These are phyloP conservation scores for Falcaria lacertinaria DNA, from an alignment of 2,888 invertebrate genomes.

Conservation along the genomic window DNA sequence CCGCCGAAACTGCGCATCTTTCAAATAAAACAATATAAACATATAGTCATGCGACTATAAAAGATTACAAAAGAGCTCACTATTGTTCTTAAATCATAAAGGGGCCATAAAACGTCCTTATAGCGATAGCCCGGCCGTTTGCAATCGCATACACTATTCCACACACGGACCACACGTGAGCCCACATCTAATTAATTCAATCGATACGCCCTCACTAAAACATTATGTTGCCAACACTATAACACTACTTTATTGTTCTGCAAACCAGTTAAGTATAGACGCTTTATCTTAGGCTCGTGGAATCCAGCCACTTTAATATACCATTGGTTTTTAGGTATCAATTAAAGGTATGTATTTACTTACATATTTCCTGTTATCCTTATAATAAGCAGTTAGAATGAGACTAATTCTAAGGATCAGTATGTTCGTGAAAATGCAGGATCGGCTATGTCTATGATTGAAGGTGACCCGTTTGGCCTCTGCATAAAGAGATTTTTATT, in stretches of 20 bases:
- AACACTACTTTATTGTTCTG: conserved; percentile 54
- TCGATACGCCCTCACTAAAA: conserved; percentile 68
- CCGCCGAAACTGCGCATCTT: conserved; percentile 28
- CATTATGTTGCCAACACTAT: conserved; percentile 61
- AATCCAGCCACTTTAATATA: conserved; percentile 26
- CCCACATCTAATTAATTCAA: conserved; percentile 77
- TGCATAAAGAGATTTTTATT: not conserved
- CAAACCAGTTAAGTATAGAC: conserved; percentile 42
- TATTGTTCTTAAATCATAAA: conserved; percentile 68
- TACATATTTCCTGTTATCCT: too few relatives aligned
- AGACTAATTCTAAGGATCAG: too few relatives aligned
- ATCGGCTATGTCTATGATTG: too few relatives aligned
- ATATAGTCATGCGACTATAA: conserved; percentile 36
- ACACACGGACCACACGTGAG: conserved; percentile 70
- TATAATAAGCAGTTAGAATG: too few relatives aligned
- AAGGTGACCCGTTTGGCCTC: not conserved
- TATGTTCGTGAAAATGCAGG: too few relatives aligned
- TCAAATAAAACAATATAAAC: conserved; percentile 26
- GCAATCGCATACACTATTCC: conserved; percentile 51
- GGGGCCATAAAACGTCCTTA: conserved; percentile 53
- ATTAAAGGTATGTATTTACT: too few relatives aligned
- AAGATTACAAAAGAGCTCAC: conserved; percentile 46
- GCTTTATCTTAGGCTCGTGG: conserved; percentile 29
- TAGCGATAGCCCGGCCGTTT: conserved; percentile 55
- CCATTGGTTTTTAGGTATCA: too few relatives aligned